These are phyloP conservation scores for Myanophis thanlyinensis DNA, from an alignment of 2,113 vertebrate genomes.

Conservation along the genomic window DNA sequence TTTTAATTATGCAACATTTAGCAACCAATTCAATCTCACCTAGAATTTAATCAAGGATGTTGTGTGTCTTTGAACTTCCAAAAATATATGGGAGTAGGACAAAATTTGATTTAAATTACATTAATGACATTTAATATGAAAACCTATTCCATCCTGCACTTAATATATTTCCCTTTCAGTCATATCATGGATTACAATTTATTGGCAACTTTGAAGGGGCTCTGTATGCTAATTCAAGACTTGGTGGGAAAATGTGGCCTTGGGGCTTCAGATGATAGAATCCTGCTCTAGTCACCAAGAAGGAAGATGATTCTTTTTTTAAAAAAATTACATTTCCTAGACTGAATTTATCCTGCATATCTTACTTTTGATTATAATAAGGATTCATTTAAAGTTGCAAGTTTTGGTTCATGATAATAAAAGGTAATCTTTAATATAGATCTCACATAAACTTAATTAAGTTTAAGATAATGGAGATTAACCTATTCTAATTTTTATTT, in stretches of 20 bases:
- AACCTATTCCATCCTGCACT: not conserved
- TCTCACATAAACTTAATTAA: conserved; percentile 46
- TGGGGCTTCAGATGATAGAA: not conserved
- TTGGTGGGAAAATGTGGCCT: not conserved
- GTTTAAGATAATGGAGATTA: conserved; percentile 55
- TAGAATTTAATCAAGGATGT: not conserved
- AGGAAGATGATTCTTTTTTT: not conserved
- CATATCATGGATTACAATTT: not conserved
- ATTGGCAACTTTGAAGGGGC: not conserved
- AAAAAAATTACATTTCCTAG: not conserved
- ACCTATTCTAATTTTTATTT: conserved; percentile 22
- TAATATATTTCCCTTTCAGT: not conserved
- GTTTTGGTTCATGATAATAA: conserved; percentile 32
- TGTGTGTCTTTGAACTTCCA: not conserved
- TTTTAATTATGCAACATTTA: not conserved
- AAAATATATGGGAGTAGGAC: not conserved
- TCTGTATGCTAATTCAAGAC: not conserved
- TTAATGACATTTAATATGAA: not conserved
- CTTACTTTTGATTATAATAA: not conserved
- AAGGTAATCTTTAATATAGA: conserved; percentile 32
- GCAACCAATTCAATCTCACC: not conserved
- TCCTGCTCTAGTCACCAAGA: not conserved
- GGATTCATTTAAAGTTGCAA: not conserved
- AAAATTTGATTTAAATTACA: not conserved
- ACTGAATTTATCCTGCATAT: not conserved